Evolutionary conservation across 2,888 invertebrate species (phyloP).

Genomic region (Agonopterix heracliana): DNA sequence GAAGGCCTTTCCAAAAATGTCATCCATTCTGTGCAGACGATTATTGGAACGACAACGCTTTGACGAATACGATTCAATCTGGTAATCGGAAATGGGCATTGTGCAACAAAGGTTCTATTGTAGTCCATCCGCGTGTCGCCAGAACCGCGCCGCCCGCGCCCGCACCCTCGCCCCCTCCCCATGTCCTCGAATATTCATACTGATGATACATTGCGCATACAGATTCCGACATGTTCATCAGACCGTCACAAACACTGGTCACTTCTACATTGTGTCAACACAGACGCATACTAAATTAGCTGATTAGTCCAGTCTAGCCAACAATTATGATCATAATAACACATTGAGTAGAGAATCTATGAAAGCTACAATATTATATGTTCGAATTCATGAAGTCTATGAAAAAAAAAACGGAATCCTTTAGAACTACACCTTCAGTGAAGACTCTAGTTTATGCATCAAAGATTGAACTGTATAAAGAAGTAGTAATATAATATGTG

Average conservation of each 20-base stretch:
- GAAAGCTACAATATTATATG: no score
- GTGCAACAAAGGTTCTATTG: constrained; percentile 71
- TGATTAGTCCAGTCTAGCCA: neutral
- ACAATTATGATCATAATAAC: neutral
- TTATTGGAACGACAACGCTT: constrained; percentile 54
- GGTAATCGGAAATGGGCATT: constrained; percentile 75
- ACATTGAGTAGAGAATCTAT: neutral
- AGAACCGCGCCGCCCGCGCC: constrained; percentile 12
- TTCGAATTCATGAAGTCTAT: neutral
- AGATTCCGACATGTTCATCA: constrained; percentile 22
- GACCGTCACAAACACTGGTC: constrained; percentile 12
- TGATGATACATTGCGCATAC: constrained; percentile 21
- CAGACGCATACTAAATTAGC: constrained; percentile 7
- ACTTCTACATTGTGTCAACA: constrained; percentile 1
- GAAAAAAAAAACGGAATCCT: no score
- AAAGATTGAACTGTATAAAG: no score
- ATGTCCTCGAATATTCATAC: constrained; percentile 48
- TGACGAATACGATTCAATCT: constrained; percentile 69
- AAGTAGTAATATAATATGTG: no score
- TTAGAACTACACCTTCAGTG: no score
- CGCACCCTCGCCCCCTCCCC: constrained; percentile 22
- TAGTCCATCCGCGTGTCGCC: constrained; percentile 22
- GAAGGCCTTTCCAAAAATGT: constrained; percentile 8
- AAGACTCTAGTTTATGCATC: no score
- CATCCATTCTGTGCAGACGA: constrained; percentile 29